phyloP scores from a whole-genome alignment of 2,113 vertebrate genomes.

The Mungos mungo region DNA sequence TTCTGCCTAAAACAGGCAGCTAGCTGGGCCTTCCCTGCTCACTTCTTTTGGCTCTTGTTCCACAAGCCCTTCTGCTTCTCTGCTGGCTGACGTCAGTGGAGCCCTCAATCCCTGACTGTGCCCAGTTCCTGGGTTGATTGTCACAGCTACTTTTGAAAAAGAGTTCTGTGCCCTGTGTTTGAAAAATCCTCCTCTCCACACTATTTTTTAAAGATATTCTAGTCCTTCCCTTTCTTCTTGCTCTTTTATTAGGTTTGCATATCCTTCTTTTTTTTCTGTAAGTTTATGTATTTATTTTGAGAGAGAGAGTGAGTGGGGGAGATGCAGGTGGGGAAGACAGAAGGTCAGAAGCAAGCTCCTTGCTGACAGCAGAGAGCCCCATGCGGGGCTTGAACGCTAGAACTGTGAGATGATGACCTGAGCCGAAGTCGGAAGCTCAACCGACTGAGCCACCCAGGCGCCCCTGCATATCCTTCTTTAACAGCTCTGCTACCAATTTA shows the following conservation, averaged over 20 bases:
- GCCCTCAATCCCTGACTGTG: fast-evolving
- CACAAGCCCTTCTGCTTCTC: not conserved
- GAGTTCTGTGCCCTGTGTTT: not conserved
- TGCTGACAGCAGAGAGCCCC: no score
- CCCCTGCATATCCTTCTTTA: not conserved
- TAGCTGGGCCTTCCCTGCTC: not conserved
- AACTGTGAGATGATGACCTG: no score
- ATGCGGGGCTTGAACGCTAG: no score
- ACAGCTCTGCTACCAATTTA: not conserved
- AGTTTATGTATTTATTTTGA: no score
- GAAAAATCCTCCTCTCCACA: not conserved
- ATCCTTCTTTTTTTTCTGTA: not conserved
- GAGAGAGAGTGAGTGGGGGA: no score
- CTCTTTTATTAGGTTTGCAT: not conserved
- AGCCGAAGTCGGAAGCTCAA: no score
- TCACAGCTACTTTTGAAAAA: not conserved
- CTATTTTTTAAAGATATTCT: not conserved
- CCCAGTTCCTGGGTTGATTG: not conserved
- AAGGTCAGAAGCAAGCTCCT: no score
- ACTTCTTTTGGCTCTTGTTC: not conserved
- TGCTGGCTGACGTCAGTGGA: not conserved
- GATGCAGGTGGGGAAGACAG: no score
- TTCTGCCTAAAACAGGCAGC: not conserved
- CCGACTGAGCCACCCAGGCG: no score
- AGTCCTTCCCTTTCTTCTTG: not conserved